These are phyloP conservation scores for Leptonema lineaticorne DNA, from an alignment of 1,140 invertebrate species.

Conservation along the genomic window DNA sequence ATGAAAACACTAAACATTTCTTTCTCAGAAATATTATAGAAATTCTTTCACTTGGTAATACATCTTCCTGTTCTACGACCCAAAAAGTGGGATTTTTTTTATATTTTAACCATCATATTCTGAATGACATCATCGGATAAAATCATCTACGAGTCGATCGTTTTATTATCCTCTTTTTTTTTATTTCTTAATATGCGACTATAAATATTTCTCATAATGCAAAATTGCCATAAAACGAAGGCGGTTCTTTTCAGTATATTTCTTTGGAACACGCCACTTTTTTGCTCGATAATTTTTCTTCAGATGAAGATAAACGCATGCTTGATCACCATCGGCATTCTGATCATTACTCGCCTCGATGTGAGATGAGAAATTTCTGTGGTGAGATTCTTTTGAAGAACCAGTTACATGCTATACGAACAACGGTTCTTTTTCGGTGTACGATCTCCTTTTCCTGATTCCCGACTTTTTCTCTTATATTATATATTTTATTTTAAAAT, in stretches of 20 bases:
- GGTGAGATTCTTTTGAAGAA: constrained; percentile 17
- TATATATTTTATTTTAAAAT: background rate
- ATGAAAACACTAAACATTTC: background rate
- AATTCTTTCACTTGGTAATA: too few species aligned
- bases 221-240: too few species aligned
- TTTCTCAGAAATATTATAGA: background rate
- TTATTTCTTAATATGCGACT: background rate
- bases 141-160: too few species aligned
- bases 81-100: too few species aligned
- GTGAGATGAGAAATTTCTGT: constrained; percentile 11
- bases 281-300: too few species aligned
- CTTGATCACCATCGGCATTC: constrained; percentile 17
- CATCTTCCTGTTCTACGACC: too few species aligned
- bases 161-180: constrained; percentile 11
- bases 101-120: too few species aligned
- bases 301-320: background rate
- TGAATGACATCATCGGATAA: too few species aligned
- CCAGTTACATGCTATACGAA: constrained; percentile 21
- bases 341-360: background rate
- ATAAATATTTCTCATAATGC: too few species aligned
- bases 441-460: constrained; percentile 14
- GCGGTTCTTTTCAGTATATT: too few species aligned
- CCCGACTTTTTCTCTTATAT: background rate
- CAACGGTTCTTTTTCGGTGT: constrained; percentile 35
- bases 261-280: too few species aligned